phyloP scores from a whole-genome alignment of 2,113 vertebrate genomes.

The Monarcha castaneiventris region DNA sequence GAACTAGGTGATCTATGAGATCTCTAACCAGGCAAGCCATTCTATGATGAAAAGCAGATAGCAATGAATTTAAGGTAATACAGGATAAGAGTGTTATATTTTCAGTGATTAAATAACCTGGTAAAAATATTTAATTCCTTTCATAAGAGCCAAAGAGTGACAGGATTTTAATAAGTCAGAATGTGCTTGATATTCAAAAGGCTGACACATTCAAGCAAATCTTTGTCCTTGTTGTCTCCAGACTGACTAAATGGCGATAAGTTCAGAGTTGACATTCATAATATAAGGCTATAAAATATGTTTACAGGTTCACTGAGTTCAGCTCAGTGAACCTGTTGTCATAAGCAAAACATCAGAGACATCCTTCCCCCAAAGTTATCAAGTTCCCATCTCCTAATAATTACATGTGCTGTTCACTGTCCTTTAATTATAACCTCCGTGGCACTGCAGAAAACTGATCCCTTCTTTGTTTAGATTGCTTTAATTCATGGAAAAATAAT shows the following conservation, averaged over 20 bases:
- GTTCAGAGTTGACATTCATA: neutral
- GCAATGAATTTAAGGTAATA: neutral
- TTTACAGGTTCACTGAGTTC: constrained; percentile 22
- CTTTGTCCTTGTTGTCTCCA: neutral
- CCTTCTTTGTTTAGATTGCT: constrained; percentile 24
- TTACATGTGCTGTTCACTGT: neutral
- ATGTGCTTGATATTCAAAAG: neutral
- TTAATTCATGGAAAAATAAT: neutral
- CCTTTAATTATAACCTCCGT: constrained; percentile 38
- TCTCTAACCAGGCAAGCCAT: neutral
- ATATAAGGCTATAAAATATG: neutral
- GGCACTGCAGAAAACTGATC: constrained; percentile 1
- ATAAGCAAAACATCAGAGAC: constrained; percentile 38
- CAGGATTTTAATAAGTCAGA: neutral
- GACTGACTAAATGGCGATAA: neutral
- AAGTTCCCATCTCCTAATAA: constrained; percentile 54
- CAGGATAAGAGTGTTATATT: neutral
- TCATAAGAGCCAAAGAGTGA: neutral
- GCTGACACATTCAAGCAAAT: neutral
- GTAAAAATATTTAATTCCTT: neutral
- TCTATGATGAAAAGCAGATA: neutral
- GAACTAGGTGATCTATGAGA: neutral
- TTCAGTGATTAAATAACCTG: neutral
- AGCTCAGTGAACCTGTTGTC: neutral
- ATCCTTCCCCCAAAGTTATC: constrained; percentile 43